phyloP scores from a whole-genome alignment of 2,888 invertebrate species.

The Rhodophaea formosa region DNA sequence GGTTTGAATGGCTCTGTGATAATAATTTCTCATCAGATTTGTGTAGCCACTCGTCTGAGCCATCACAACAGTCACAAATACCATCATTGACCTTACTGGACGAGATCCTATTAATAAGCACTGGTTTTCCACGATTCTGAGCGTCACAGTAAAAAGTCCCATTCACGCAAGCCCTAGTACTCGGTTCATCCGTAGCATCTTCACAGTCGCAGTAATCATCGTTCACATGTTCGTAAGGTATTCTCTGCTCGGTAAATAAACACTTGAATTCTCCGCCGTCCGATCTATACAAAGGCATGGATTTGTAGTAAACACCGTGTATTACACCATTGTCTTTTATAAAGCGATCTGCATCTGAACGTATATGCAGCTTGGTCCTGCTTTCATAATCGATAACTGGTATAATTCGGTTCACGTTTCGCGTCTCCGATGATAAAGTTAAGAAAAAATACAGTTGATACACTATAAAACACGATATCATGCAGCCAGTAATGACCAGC shows the following conservation, averaged over 20 bases:
- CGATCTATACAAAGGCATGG: constrained; percentile 63
- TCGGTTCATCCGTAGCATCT: constrained; percentile 89
- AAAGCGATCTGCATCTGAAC: constrained; percentile 61
- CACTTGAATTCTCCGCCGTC: constrained; percentile 66
- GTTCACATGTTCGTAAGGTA: constrained; percentile 81
- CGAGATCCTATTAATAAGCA: constrained; percentile 72
- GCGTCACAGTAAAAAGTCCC: constrained; percentile 91
- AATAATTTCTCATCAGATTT: constrained; percentile 42
- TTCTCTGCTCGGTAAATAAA: constrained; percentile 54
- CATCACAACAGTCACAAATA: constrained; percentile 96
- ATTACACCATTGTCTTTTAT: constrained; percentile 66
- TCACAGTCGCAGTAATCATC: constrained; percentile 94
- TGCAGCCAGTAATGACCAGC: constrained; percentile 54
- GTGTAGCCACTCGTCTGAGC: constrained; percentile 89
- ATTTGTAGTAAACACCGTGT: constrained; percentile 59
- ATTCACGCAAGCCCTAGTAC: constrained; percentile 93
- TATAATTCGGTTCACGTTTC: constrained; percentile 43
- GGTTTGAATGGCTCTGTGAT: constrained; percentile 51
- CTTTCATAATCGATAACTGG: constrained; percentile 50
- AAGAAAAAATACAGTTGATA: constrained; percentile 73
- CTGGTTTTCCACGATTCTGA: constrained; percentile 64
- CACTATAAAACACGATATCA: constrained; percentile 60
- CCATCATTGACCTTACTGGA: constrained; percentile 95
- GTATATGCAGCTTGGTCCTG: constrained; percentile 48
- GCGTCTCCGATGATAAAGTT: constrained; percentile 55